Conservation (phyloP, 1,140 invertebrate genomes). For the Macrosteles quadrilineatus region DNA sequence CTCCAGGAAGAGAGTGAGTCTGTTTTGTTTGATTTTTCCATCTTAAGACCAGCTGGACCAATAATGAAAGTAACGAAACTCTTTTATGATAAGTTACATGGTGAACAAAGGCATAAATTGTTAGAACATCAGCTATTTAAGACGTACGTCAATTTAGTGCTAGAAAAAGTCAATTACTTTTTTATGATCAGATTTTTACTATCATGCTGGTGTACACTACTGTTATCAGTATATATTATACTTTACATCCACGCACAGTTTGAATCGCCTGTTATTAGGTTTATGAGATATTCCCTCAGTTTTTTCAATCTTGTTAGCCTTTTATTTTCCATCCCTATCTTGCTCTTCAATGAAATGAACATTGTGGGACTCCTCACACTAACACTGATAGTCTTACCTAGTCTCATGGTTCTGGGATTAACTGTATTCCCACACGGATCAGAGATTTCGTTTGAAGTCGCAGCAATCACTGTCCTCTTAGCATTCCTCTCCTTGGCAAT, state of each 20-base stretch:
- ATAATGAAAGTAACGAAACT: neutral
- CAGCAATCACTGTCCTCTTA: neutral
- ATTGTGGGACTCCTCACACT: neutral
- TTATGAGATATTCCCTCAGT: neutral
- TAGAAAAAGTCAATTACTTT: neutral
- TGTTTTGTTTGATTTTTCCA: neutral
- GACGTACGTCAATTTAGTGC: neutral
- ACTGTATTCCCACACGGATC: neutral
- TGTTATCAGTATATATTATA: neutral
- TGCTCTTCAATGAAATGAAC: neutral
- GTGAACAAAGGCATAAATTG: neutral
- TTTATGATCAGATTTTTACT: constrained; percentile 16
- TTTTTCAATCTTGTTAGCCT: neutral
- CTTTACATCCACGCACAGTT: neutral
- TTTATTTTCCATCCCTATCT: neutral
- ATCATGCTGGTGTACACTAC: neutral
- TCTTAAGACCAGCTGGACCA: neutral
- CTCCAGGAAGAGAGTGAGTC: neutral
- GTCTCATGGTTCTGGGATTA: neutral
- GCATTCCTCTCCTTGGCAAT: neutral
- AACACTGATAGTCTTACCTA: neutral
- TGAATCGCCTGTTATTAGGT: neutral
- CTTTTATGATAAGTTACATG: neutral
- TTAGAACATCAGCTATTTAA: neutral
- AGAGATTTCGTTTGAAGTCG: neutral